Conservation (phyloP, 2,888 invertebrate species). For the Nudaria mundana region DNA sequence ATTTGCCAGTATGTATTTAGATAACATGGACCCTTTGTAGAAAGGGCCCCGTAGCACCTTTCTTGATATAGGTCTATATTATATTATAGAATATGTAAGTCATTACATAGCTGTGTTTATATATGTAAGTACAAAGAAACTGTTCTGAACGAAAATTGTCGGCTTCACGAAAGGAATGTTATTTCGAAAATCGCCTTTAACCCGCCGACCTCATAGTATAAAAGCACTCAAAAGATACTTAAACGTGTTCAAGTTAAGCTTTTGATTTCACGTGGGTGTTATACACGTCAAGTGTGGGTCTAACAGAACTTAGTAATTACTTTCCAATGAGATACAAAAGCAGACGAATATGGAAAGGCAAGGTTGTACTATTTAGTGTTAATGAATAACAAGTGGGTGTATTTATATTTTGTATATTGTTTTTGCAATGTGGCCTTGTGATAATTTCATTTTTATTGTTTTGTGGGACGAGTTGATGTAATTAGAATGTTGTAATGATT, state of each 20-base stretch:
- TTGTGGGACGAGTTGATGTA: slow-evolving; percentile 17
- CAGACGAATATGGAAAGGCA: slow-evolving; percentile 34
- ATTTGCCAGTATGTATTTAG: too few species aligned
- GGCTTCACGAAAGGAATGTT: too few species aligned
- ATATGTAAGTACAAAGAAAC: neutral
- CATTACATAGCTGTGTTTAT: neutral
- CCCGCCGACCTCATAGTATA: slow-evolving; percentile 28
- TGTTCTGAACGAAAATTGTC: neutral
- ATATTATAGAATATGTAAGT: too few species aligned
- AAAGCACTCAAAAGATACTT: slow-evolving; percentile 50
- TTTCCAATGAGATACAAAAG: slow-evolving; percentile 55
- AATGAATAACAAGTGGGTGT: slow-evolving; percentile 40
- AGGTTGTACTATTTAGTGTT: slow-evolving; percentile 35
- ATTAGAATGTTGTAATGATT: slow-evolving; percentile 9
- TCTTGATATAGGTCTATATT: neutral
- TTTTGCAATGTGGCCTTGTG: slow-evolving; percentile 26
- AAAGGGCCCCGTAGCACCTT: too few species aligned
- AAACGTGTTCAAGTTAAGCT: slow-evolving; percentile 45
- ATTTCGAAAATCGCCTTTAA: neutral
- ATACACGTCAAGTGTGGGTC: slow-evolving; percentile 48
- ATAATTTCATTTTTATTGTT: slow-evolving; percentile 32
- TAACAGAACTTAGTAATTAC: slow-evolving; percentile 53
- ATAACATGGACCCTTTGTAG: too few species aligned
- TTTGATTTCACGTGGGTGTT: slow-evolving; percentile 50
- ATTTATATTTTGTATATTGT: slow-evolving; percentile 37